Evolutionary conservation across 2,113 vertebrate genomes (phyloP), one percentile per base, ranked within the genome.

Genomic region (Nanger granti): DNA sequence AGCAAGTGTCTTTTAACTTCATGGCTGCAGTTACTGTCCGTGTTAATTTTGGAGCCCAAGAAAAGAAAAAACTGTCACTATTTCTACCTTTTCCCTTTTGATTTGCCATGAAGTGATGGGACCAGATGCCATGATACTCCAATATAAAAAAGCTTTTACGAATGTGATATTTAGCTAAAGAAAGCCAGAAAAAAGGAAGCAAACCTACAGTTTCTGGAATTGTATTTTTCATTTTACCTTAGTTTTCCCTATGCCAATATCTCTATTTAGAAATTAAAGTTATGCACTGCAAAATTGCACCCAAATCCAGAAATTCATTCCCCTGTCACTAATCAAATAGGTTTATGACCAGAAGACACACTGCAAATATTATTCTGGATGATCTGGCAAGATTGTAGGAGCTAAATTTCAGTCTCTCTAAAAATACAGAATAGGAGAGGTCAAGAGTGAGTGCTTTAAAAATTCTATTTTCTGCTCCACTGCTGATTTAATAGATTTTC

Each of bases 381-480:
- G 82, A 87, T 44, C 4, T 54, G 49, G 80, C 79, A 69, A 29
- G 22, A 49, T n/a, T 44, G 13, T 18, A 37, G 29, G 31, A 80
- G 37, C 41, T 92, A 37, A 54, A 80, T 55, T 92, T 37, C 49
- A 55, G n/a, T 76, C 55, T 87, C 41, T 82, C 87, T 66, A 80
- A 87, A 82, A 93, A 84, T 4, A 76, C 13, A 37, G 37, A 91
- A 20, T 20, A n/a, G 26, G 59, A 93, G 92, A 92, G 69, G 85
- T 94, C 86, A 92, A 66, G 69, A 60, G 73, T 31, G 54, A 66
- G 17, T 9, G 59, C 93, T 92, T 93, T 57, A 41, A 90, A 82
- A 90, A 69, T 91, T 73, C 82, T 87, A 47, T 92, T 97, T 95
- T 95, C 93, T 54, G 66, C 87, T 87, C 57, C 54, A 73, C 24